Evolutionary conservation across 2,888 invertebrate species (phyloP), one percentile per base, ranked within the genome.

Genomic region (Lamellibrachia columna): DNA sequence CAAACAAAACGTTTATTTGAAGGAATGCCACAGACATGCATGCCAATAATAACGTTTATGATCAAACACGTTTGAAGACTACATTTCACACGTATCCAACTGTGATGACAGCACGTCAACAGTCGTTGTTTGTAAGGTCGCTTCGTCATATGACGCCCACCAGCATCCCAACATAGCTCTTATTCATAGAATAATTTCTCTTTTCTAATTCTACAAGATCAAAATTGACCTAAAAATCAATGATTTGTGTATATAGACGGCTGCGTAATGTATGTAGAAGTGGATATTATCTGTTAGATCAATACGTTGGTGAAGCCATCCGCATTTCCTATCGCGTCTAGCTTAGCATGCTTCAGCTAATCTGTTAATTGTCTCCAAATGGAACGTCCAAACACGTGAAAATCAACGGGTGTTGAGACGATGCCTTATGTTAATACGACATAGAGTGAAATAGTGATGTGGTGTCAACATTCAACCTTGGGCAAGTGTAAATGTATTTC

Each of bases 191-290:
- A 75, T 75, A 75, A 22, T 75, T 22, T 22, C 15, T 75, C 75
- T 75, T 75, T 75, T 75, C 75, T 75, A 75, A 75, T 75, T 75
- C n/a, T 75, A n/a, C 22, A 75, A 75, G 75, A 75, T 75, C 75
- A 11, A n/a, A 22, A 75, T 75, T 75, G 75, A 75, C 75, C 6
- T 15, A 75, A 75, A 75, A 75, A 75, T 75, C 75, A 75, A 75
- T 75, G 75, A 22, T n/a, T 22, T 75, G 75, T 75, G 75, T 75
- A 75, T 6, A 75, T 75, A 75, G 22, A 75, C 75, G 75, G 75
- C 15, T 75, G 75, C 75, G 22, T 75, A 75, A 75, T 3, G n/a
- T 75, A 6, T 75, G 22, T 11, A 15, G 75, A 22, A 75, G 75
- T 75, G 75, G 15, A 75, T 75, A 75, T 75, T n/a, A 6, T n/a